Evolutionary conservation across 2,113 vertebrate species (phyloP), one percentile per base, ranked within the genome.

Genomic region (Hemiprocne comata): DNA sequence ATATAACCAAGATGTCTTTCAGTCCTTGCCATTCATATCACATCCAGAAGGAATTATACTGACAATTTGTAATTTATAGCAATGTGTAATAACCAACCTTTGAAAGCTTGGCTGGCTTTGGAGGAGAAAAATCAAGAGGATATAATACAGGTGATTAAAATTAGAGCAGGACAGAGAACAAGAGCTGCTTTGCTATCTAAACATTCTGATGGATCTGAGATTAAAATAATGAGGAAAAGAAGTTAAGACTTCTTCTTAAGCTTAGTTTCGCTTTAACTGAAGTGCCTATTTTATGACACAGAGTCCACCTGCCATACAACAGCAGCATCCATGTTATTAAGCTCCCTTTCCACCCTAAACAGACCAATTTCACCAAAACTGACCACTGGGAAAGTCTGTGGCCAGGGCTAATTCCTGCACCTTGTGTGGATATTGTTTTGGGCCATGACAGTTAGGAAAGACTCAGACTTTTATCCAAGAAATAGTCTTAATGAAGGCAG

Each of bases 41-140:
- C 44, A 69, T 40, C 17, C 44, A 72, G 58, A 62, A 36, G 28
- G 87, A 82, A 82, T 87, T 60, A 51, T 58, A 53, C 28, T 18
- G 19, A 72, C 0, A 3, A 6, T 48, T 65, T 76, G 15, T 64
- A 85, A 75, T 87, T 84, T 61, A 78, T 42, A 91, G 12, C 58
- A 91, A 54, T 2, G 2, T 54, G 13, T 65, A 72, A 53, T 87
- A 93, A 53, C 6, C 40, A 91, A 26, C 25, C 9, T 89, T 61
- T 91, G 58, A 85, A 85, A 78, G 31, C 31, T 65, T 91, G 28
- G 21, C 78, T 94, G 40, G 24, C 17, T 93, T 90, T 86, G 28
- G 38, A 89, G 62, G n/a, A 64, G 34, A 54, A 72, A 81, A 86
- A 71, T 53, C 33, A 67, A 69, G 26, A 69, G 25, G 2, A 13